Evolutionary conservation across 2,888 invertebrate genomes (phyloP), one percentile per base, ranked within the genome.

Genomic region (Polydrusus pterygomalis): DNA sequence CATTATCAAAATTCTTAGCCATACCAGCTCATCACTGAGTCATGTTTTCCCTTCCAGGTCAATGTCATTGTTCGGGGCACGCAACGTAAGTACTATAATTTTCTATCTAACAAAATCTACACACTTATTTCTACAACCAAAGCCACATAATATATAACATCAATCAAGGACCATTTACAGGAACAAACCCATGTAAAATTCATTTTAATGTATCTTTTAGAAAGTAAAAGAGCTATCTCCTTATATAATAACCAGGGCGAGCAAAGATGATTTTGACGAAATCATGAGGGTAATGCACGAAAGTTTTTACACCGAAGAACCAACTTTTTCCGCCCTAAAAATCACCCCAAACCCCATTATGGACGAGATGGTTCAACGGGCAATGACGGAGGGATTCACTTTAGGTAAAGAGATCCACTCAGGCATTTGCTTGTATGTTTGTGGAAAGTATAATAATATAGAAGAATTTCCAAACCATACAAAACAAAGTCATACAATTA

Each of bases 251-350:
- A 85, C 88, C 64, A 86, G 87, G 13, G 90, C 89, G 0, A 85
- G 83, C 47, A 81, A 81, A 18, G 83, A 87, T 17, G 89, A 91
- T 69, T 86, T 87, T 3, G 84, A 85, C 49, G 74, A 88, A 73
- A 88, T 91, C 58, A 81, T 88, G 0, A 87, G 89, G 20, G 87
- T 91, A 78, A 88, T 91, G 74, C 89, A 89, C 83, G 85, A 86
- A 0, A 86, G 89, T 51, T 90, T 88, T 83, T 90, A 90, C 87
- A 88, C 88, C 0, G 88, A 90, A 0, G 91, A 91, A 82, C 91
- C 91, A 0, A 89, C 88, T 49, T 84, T 89, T 8, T 82, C 84
- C 0, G 85, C 87, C 0, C 83, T 91, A 0, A 89, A 89, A 85
- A 88, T 91, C 84, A 43, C 88, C 83, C 79, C 80, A 0, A 83